phyloP scores from a whole-genome alignment of 2,888 invertebrate genomes.

The Suillia variegata region DNA sequence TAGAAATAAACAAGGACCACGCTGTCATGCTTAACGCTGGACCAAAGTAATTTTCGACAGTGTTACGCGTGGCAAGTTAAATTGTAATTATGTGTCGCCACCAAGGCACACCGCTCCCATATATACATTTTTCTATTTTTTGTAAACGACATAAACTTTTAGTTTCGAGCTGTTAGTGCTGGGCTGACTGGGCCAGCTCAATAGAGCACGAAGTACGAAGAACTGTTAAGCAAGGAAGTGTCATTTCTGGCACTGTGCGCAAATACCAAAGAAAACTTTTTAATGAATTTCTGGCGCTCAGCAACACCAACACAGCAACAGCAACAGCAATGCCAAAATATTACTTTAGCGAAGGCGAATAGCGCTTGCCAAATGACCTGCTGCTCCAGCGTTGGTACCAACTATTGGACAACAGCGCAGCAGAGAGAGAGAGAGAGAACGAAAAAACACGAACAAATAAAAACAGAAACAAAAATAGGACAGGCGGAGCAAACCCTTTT shows the following conservation, averaged over 20 bases:
- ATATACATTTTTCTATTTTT: constrained; percentile 4
- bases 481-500: neutral
- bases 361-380: neutral
- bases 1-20: too few species aligned
- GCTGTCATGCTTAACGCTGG: neutral
- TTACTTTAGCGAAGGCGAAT: too few species aligned
- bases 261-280: constrained; percentile 21
- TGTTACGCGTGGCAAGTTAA: constrained; percentile 15
- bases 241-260: constrained; percentile 18
- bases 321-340: neutral
- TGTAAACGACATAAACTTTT: constrained; percentile 10
- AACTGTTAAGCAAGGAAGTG: constrained; percentile 3
- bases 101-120: constrained; percentile 11
- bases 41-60: constrained; percentile 18
- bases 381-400: too few species aligned
- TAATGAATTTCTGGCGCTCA: constrained; percentile 21
- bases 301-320: neutral
- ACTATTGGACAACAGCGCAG: too few species aligned
- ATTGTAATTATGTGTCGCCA: constrained; percentile 19
- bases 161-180: neutral
- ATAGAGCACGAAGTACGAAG: too few species aligned
- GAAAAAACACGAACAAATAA: too few species aligned
- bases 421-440: neutral
- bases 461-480: too few species aligned
- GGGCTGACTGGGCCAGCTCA: neutral